Evolutionary conservation across 2,888 invertebrate species (phyloP).

Genomic region (Cheilosia vernalis): DNA sequence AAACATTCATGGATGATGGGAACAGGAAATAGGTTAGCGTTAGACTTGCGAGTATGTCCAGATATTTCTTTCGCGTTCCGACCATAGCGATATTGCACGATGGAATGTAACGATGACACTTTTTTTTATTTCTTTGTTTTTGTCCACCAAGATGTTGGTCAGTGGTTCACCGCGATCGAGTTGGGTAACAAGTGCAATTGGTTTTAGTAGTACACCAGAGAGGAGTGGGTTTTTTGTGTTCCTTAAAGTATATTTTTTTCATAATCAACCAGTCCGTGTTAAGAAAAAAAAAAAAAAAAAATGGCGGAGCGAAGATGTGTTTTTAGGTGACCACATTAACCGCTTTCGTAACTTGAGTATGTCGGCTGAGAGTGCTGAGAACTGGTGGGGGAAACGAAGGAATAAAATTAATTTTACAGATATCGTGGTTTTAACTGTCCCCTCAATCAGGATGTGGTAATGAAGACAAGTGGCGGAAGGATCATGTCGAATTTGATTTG

Average conservation of each 20-base stretch:
- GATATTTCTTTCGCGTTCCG: conserved; percentile 28
- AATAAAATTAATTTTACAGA: neutral
- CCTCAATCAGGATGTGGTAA: too few species aligned
- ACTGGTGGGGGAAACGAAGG: neutral
- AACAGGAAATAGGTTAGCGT: conserved; percentile 67
- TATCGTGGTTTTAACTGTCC: neutral
- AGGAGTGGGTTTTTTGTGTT: neutral
- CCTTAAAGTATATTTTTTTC: neutral
- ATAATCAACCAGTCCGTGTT: conserved; percentile 11
- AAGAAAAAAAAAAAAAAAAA: neutral
- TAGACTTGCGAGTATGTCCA: conserved; percentile 15
- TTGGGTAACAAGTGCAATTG: conserved; percentile 62
- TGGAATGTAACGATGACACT: conserved; percentile 71
- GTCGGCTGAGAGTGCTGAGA: neutral
- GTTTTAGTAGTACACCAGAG: conserved; percentile 22
- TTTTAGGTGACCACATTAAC: conserved; percentile 30
- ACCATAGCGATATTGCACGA: conserved; percentile 61
- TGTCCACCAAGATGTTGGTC: conserved; percentile 60
- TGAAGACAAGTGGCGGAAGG: too few species aligned
- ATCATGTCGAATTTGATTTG: too few species aligned
- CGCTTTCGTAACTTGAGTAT: conserved; percentile 28
- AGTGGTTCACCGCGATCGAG: conserved; percentile 60
- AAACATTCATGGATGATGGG: conserved; percentile 59
- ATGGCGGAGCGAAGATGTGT: neutral
- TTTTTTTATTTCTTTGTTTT: conserved; percentile 33